Evolutionary conservation across 2,797 vertebrate genomes (phyloP).

Genomic region (Microhierax caerulescens): DNA sequence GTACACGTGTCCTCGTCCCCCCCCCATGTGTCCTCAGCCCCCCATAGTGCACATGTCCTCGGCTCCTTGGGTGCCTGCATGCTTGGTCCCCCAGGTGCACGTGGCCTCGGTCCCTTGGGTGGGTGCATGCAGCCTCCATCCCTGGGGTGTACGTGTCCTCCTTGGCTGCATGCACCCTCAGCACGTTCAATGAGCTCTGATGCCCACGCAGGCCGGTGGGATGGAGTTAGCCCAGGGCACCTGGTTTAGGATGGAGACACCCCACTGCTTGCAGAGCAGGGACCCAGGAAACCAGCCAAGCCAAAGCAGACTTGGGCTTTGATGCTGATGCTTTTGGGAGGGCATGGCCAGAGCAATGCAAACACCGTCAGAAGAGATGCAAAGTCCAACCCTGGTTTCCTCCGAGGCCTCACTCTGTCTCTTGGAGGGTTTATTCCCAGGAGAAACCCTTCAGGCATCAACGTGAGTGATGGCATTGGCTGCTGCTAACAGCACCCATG

Average conservation of each 20-base stretch:
- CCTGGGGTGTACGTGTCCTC: neutral
- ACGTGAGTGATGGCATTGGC: neutral
- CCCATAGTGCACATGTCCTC: no score
- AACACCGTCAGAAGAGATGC: neutral
- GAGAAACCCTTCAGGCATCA: neutral
- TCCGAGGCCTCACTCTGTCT: accelerated
- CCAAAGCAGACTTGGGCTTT: neutral
- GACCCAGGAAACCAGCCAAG: neutral
- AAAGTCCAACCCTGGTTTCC: neutral
- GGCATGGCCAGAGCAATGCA: neutral
- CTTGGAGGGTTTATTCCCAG: neutral
- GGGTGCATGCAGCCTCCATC: neutral
- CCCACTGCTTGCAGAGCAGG: neutral
- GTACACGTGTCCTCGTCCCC: no score
- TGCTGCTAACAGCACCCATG: neutral
- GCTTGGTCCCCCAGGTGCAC: no score
- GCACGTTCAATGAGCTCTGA: accelerated
- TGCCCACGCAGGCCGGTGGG: accelerated
- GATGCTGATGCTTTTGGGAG: neutral
- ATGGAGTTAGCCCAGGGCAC: neutral
- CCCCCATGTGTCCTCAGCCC: no score
- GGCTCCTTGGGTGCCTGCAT: no score
- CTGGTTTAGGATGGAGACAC: neutral
- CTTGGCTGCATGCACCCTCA: accelerated
- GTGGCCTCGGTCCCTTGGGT: no score